A percentile compares a stretch with the other conserved stretches of the same genome.
These are phyloP conservation scores for Hermaeophaga mercurialis DNA, from an alignment of 2,888 invertebrate genomes.

Conservation along the genomic window DNA sequence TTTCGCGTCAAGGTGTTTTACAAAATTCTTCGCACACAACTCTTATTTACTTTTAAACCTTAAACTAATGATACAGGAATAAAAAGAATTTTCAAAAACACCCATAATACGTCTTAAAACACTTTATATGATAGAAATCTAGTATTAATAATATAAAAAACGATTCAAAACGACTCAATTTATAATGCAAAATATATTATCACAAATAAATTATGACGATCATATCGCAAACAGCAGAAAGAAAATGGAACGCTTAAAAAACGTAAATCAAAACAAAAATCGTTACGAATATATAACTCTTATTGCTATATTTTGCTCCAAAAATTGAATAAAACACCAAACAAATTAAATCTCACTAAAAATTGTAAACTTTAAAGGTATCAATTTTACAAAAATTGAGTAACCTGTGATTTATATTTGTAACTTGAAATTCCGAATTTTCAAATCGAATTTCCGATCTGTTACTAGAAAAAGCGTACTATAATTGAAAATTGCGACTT, in stretches of 20 bases:
- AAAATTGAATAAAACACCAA: conserved; percentile 2
- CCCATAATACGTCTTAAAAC: neutral
- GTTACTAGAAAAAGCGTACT: too few relatives aligned
- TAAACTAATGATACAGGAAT: neutral
- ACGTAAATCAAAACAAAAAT: neutral
- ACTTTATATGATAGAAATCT: neutral
- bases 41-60: conserved; percentile 1
- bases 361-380: too few relatives aligned
- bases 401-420: too few relatives aligned
- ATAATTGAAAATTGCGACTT: too few relatives aligned
- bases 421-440: too few relatives aligned
- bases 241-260: neutral
- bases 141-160: neutral
- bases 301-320: conserved; percentile 5
- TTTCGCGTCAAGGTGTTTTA: neutral
- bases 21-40: neutral
- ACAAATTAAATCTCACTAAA: too few relatives aligned
- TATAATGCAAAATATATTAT: conserved; percentile 3
- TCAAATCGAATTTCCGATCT: too few relatives aligned
- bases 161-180: neutral
- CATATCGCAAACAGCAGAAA: conserved; percentile 18
- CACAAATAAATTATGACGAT: conserved; percentile 1
- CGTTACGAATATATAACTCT: neutral
- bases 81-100: neutral
- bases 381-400: too few relatives aligned